Percentiles rank a stretch among this genome's conserved stretches.
These are phyloP conservation scores for Gambusia affinis DNA, from an alignment of 2,113 vertebrate genomes.

Conservation along the genomic window DNA sequence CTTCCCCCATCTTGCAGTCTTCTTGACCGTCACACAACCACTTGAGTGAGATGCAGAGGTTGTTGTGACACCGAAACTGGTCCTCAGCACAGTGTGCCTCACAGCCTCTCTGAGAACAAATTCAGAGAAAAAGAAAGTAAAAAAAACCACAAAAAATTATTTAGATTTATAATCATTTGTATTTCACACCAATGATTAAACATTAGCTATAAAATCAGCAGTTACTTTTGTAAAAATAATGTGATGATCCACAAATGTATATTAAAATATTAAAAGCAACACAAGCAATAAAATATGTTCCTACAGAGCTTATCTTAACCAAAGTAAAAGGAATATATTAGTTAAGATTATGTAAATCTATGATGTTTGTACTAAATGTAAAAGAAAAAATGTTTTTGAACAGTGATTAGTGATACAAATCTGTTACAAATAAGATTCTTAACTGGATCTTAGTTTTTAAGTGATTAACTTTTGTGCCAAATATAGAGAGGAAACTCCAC, in stretches of 20 bases:
- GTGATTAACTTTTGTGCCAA: too few relatives aligned
- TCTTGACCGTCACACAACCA: slow-evolving; percentile 96
- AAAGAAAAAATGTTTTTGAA: too few relatives aligned
- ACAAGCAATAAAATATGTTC: background rate
- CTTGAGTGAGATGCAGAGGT: slow-evolving; percentile 91
- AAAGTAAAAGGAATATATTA: background rate
- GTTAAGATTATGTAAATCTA: too few relatives aligned
- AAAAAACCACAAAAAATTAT: background rate
- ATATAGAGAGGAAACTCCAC: too few relatives aligned
- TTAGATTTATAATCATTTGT: background rate
- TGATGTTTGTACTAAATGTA: too few relatives aligned
- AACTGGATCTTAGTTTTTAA: too few relatives aligned
- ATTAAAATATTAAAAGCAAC: background rate
- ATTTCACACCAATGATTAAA: background rate
- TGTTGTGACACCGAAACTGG: slow-evolving; percentile 93
- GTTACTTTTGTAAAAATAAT: background rate
- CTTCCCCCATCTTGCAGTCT: slow-evolving; percentile 95
- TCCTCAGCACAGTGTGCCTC: slow-evolving; percentile 90
- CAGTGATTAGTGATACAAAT: too few relatives aligned
- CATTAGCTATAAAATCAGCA: background rate
- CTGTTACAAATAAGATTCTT: too few relatives aligned
- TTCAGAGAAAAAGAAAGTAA: background rate
- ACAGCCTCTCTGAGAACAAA: slow-evolving; percentile 88
- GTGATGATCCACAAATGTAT: background rate
- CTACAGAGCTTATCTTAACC: background rate